phyloP scores from a whole-genome alignment of 2,888 invertebrate species.

The Drosophila paranaensis region DNA sequence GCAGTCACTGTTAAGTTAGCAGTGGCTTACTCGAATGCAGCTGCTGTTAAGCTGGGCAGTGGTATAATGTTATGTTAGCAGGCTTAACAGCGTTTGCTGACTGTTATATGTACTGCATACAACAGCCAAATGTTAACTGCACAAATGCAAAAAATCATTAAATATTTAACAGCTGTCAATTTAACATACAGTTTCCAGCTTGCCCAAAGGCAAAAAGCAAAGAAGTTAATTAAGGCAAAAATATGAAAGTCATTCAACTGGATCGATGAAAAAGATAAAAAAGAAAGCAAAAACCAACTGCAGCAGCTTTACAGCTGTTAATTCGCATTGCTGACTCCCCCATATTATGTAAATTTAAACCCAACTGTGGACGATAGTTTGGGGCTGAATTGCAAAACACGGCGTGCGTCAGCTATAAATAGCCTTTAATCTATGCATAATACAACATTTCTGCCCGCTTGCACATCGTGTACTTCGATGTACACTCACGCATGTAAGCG shows the following conservation, averaged over 20 bases:
- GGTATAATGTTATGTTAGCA: neutral
- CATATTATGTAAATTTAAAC: neutral
- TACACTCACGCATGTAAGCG: neutral
- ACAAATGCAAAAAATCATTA: neutral
- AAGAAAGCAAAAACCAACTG: neutral
- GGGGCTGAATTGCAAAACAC: conserved; percentile 1
- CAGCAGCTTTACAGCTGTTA: neutral
- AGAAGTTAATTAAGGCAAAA: neutral
- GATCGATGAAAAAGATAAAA: neutral
- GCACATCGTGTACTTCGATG: neutral
- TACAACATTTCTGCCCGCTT: neutral
- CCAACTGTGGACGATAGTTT: neutral
- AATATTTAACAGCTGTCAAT: neutral
- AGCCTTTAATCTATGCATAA: conserved; percentile 38
- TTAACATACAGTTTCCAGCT: neutral
- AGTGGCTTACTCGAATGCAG: too few species aligned
- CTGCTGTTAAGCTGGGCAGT: neutral
- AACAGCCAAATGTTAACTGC: neutral
- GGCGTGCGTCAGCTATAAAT: conserved; percentile 30
- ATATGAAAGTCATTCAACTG: conserved; percentile 1
- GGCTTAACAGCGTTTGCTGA: too few species aligned
- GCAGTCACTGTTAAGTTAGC: neutral
- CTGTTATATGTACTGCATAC: too few species aligned
- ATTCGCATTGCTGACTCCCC: conserved; percentile 1
- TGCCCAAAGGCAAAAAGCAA: neutral